Evolutionary conservation across 2,113 vertebrate genomes (phyloP), one percentile per base, ranked within the genome.

Genomic region (Megaceryle torquata): DNA sequence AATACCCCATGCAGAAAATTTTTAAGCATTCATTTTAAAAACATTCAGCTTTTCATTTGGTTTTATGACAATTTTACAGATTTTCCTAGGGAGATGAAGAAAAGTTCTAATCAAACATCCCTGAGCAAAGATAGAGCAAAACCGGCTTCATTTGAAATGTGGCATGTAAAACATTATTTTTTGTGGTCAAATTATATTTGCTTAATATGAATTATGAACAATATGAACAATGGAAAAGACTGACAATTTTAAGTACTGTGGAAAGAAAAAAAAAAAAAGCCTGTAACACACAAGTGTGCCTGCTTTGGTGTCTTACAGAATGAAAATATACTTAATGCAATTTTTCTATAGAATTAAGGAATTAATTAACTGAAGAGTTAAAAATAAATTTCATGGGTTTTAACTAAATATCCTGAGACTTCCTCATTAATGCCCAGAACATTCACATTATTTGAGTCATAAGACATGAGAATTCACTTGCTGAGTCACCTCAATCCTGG

Each of bases 241-340:
- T 84, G 50, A 59, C 44, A 76, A 51, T 61, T 86, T 1, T 81
- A 75, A 77, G 13, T 60, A 48, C 7, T 19, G 26, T 9, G 46
- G 35, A 25, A 51, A 51, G 24, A 25, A 25, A 54, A 54, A 54
- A 17, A 17, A 54, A 54, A 29, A 28, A 29, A 29, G 17, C 5
- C 16, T 63, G 16, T 57, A 89, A 88, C 17, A 76, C 46, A 46
- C 44, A 37, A 43, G 20, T 75, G n/a, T 78, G 31, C 28, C 57
- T 91, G 28, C 59, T 91, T 63, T 80, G 31, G 72, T 91, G 53
- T 81, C 37, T 65, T 74, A 65, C 1, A 78, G 33, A 92, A 93
- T 56, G 26, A 88, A 94, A 92, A 94, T 51, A 51, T 10, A 46
- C 57, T 94, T 93, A 71, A 82, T 87, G 91, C 39, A 92, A 33